Percentiles rank a stretch among this genome's conserved stretches.
phyloP scores from a whole-genome alignment of 2,113 vertebrate species.

The Megaleporinus macrocephalus region DNA sequence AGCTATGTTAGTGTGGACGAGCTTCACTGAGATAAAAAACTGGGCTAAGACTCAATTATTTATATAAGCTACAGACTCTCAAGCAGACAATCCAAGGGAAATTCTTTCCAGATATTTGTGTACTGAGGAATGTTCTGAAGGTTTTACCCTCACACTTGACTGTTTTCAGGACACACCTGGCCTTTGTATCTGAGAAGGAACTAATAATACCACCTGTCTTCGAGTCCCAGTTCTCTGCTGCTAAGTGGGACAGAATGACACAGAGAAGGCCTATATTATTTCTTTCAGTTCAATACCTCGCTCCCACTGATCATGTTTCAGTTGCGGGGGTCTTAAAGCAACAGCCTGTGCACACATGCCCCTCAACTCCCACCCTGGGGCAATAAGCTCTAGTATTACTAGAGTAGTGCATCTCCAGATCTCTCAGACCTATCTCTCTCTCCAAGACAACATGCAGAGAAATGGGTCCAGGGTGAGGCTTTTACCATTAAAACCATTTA shows the following conservation, averaged over 20 bases:
- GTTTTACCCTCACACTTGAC: neutral
- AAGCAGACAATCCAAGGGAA: neutral
- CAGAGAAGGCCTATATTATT: slow-evolving; percentile 23
- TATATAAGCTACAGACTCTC: neutral
- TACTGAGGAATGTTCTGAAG: neutral
- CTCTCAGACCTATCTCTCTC: neutral
- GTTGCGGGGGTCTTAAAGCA: slow-evolving; percentile 48
- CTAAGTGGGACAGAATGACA: slow-evolving; percentile 33
- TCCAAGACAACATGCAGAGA: neutral
- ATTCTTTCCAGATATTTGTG: neutral
- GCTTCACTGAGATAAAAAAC: neutral
- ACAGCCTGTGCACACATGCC: slow-evolving; percentile 52
- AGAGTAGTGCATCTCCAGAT: neutral
- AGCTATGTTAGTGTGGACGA: neutral
- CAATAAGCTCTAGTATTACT: slow-evolving; percentile 30
- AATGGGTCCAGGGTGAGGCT: neutral
- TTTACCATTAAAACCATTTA: neutral
- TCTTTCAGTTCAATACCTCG: slow-evolving; percentile 22
- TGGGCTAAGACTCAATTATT: neutral
- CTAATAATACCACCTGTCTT: slow-evolving; percentile 31
- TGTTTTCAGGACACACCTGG: neutral
- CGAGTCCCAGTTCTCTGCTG: slow-evolving; percentile 10
- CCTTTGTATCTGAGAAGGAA: slow-evolving; percentile 7
- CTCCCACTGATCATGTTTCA: slow-evolving; percentile 69
- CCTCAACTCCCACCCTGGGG: slow-evolving; percentile 32